phyloP scores from a whole-genome alignment of 2,797 vertebrate species.

The Lithobates pipiens region DNA sequence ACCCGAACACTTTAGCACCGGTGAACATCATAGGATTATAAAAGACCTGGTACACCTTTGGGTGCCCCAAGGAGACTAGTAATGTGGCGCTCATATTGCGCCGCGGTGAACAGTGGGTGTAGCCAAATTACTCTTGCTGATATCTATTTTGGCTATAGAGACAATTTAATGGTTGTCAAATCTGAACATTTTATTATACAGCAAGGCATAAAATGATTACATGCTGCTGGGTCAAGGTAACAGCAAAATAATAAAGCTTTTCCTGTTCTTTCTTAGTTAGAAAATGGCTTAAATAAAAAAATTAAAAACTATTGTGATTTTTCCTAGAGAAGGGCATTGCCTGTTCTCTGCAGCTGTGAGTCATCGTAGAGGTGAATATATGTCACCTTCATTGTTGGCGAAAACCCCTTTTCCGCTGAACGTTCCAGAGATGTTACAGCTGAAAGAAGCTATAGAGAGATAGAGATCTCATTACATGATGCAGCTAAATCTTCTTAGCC shows the following conservation, averaged over 20 bases:
- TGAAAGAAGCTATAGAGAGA: slow-evolving; percentile 25
- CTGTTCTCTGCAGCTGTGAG: slow-evolving; percentile 17
- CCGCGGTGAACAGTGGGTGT: no score
- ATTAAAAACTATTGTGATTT: neutral
- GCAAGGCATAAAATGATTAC: neutral
- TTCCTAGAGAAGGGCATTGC: neutral
- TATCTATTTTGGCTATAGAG: no score
- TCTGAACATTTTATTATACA: neutral
- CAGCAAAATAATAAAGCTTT: neutral
- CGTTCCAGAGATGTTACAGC: neutral
- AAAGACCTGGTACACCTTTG: no score
- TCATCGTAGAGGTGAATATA: slow-evolving; percentile 2
- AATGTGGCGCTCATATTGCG: no score
- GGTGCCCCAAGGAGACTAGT: no score
- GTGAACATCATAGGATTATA: no score
- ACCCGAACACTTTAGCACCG: no score
- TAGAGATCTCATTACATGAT: neutral
- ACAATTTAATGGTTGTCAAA: neutral
- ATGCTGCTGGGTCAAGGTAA: neutral
- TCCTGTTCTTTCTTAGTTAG: neutral
- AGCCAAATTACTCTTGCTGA: no score
- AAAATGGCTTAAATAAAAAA: neutral
- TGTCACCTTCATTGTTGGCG: slow-evolving; percentile 28
- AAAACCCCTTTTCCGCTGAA: slow-evolving; percentile 1
- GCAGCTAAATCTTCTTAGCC: neutral